Evolutionary conservation across 1,140 invertebrate species (phyloP), one percentile per base, ranked within the genome.

Genomic region (Ostrea edulis): DNA sequence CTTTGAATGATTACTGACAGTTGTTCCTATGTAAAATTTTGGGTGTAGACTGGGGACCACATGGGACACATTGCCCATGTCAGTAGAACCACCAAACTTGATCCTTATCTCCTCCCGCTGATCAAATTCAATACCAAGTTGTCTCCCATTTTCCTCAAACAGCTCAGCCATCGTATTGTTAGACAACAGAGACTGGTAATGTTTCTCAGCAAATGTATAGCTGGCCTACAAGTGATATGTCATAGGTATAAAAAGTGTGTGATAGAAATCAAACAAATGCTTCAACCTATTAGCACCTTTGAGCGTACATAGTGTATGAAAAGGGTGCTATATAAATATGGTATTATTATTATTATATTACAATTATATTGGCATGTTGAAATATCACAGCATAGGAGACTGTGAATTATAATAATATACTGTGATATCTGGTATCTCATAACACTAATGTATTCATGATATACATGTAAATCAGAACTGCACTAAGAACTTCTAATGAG

Each of bases 41-140:
- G 95, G 94, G 86, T 95, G 94, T 9, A 95, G 94, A 85, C 90
- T 90, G 1, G 95, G 95, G 0, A 95, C 91, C 52, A 92, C 91
- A 44, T 93, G 92, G 9, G 94, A 94, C 9, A 95, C 94, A 89
- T 95, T 94, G 1, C 95, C 95, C 94, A 93, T 93, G 88, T 94
- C 92, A 4, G 93, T 92, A 9, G 91, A 93, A 25, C 92, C 92
- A 22, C 89, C 86, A 9, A 88, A 86, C 82, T 90, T 87, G 2
- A 71, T 62, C 14, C 52, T 55, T 0, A 89, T 55, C 8, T 86
- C 85, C 20, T 54, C 71, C 2, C 84, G 53, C 25, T 86, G 81
- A n/a, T 85, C 86, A 54, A 91, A 86, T 22, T 90, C 54, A 0
- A 90, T 17, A 44, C 92, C 91, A 35, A 93, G 62, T 8, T 29